Base-by-base conservation (phyloP, 1,140 invertebrate species). In the Listronotus oregonensis region DNA sequence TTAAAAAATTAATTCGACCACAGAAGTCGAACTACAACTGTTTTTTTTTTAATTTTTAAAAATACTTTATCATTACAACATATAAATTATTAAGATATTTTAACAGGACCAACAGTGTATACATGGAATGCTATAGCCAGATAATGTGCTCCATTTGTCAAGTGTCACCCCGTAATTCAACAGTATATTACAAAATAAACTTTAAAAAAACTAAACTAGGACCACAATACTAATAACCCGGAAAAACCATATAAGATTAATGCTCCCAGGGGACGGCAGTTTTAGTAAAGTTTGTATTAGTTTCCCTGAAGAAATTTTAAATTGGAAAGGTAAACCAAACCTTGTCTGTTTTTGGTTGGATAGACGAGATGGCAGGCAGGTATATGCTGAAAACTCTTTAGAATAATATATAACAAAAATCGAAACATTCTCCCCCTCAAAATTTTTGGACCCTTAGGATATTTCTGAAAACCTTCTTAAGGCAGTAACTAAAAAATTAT, bases 31-130 rank as follows among this genome's bases (percentile, higher is more conserved):
- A 68, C 60, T 66, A 65, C 69, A 52, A 76, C 74, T 73, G 73
- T 75, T 75, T 76, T 75, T 72, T n/a, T 71, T 68, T 71, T 68
- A 67, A 74, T 71, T 76, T 76, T 77, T 76, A 75, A 75, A 77
- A 78, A 77, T 75, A 76, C 61, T 72, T 71, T 72, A 68, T 74
- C 67, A 73, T 72, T 71, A 78, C 76, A 79, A 79, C 76, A 79
- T 79, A 77, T 78, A 74, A 78, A 76, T 77, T 72, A 76, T 60
- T 32, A 56, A 68, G 74, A 78, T 79, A 73, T 76, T 77, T 76
- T 77, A 78, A 78, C 77, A 79, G 76, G 73, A 78, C 76, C 78
- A 79, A 79, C 77, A 79, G 77, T 78, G 77, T 79, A 77, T 78
- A 78, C 75, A 78, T 74, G 77, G 73, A 79, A 79, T 77, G 75